phyloP scores from a whole-genome alignment of 2,888 invertebrate genomes.

The Chydorus sphaericus region DNA sequence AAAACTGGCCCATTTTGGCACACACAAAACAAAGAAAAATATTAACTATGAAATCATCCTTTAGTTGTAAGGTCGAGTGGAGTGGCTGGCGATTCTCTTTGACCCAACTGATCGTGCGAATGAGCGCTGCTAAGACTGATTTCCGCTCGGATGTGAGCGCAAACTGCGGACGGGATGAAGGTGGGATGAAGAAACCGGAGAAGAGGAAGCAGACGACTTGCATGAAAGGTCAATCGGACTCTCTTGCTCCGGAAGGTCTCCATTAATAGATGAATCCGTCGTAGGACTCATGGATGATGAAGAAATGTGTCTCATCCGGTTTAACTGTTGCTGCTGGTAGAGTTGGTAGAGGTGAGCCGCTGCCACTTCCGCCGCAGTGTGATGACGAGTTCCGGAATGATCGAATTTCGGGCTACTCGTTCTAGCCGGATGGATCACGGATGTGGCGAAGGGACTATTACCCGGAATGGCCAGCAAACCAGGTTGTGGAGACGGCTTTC shows the following conservation, averaged over 20 bases:
- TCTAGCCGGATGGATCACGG: neutral
- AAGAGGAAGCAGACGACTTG: conserved; percentile 1
- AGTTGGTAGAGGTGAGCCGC: neutral
- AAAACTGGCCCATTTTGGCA: neutral
- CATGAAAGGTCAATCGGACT: conserved; percentile 11
- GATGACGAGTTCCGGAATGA: neutral
- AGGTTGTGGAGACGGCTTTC: neutral
- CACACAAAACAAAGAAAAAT: neutral
- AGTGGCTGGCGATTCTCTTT: conserved; percentile 1
- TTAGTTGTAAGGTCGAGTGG: conserved; percentile 10
- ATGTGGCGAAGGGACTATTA: neutral
- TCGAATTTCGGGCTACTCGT: conserved; percentile 1
- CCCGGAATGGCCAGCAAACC: neutral
- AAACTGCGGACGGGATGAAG: neutral
- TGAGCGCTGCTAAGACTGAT: neutral
- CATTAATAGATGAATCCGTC: neutral
- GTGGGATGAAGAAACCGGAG: neutral
- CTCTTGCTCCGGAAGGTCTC: conserved; percentile 8
- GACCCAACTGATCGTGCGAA: neutral
- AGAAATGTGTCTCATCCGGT: neutral
- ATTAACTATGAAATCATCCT: conserved; percentile 4
- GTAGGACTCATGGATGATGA: neutral
- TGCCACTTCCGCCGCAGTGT: no score
- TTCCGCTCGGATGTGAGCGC: neutral
- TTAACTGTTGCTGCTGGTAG: neutral